Evolutionary conservation across 2,888 invertebrate species (phyloP).

Genomic region (Drosophila recens): DNA sequence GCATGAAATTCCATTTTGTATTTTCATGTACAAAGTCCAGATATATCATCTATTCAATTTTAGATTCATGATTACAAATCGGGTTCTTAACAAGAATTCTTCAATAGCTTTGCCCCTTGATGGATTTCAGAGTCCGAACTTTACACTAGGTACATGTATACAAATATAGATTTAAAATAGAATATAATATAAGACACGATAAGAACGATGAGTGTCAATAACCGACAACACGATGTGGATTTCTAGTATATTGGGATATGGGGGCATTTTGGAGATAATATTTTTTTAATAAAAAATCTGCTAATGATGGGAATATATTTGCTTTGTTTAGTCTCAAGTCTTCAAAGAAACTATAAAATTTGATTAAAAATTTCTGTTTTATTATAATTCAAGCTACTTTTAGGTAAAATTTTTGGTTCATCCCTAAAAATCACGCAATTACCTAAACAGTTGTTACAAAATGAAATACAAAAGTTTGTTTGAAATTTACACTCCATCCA

Average conservation of each 20-base stretch:
- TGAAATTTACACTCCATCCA: background rate
- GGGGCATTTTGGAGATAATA: slow-evolving; percentile 31
- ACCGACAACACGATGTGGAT: slow-evolving; percentile 43
- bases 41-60: slow-evolving; percentile 22
- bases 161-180: background rate
- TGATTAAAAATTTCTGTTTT: background rate
- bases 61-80: slow-evolving; percentile 17
- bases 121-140: slow-evolving; percentile 21
- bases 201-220: slow-evolving; percentile 52
- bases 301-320: background rate
- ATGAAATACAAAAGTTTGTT: background rate
- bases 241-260: slow-evolving; percentile 23
- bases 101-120: background rate
- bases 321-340: slow-evolving; percentile 2
- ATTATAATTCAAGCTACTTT: background rate
- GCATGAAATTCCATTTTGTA: slow-evolving; percentile 30
- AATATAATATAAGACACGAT: slow-evolving; percentile 29
- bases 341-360: background rate
- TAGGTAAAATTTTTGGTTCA: background rate
- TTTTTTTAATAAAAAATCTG: too few species aligned
- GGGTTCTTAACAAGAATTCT: background rate
- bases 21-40: slow-evolving; percentile 38
- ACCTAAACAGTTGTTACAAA: too few species aligned
- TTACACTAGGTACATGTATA: slow-evolving; percentile 12
- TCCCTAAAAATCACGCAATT: background rate